A percentile compares a stretch with the other conserved stretches of the same genome.
phyloP scores from a whole-genome alignment of 2,888 invertebrate genomes.

The Polia nebulosa region DNA sequence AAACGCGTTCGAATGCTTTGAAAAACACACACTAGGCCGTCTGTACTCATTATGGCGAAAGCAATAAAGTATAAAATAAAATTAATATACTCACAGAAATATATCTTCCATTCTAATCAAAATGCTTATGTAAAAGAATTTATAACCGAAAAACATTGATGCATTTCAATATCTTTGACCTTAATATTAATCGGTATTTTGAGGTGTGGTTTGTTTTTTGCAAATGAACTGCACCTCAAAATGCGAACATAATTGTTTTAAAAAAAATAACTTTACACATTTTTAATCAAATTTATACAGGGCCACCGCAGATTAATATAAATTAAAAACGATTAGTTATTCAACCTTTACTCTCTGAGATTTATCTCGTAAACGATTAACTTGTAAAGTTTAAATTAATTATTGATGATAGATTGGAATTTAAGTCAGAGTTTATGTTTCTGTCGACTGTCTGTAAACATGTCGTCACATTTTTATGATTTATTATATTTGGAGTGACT shows the following conservation, averaged over 20 bases:
- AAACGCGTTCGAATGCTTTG: no score
- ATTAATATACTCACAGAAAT: no score
- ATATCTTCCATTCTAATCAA: neutral
- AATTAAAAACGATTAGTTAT: constrained; percentile 33
- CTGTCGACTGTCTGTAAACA: constrained; percentile 37
- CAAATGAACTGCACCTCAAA: constrained; percentile 1
- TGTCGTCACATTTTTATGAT: constrained; percentile 39
- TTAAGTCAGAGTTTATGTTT: constrained; percentile 43
- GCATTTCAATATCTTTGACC: neutral
- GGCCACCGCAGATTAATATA: constrained; percentile 21
- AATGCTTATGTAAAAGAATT: neutral
- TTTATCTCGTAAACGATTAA: constrained; percentile 37
- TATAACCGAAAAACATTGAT: neutral
- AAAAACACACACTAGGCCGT: no score
- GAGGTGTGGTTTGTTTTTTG: constrained; percentile 7
- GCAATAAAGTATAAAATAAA: no score
- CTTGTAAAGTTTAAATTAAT: constrained; percentile 50
- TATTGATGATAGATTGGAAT: constrained; percentile 36
- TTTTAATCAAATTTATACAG: constrained; percentile 33
- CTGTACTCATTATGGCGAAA: no score
- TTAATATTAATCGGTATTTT: neutral
- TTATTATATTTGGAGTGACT: constrained; percentile 1
- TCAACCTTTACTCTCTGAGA: constrained; percentile 26
- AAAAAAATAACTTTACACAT: neutral
- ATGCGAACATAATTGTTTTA: neutral